Conservation (phyloP, 2,113 vertebrate species). For the Theropithecus gelada region DNA sequence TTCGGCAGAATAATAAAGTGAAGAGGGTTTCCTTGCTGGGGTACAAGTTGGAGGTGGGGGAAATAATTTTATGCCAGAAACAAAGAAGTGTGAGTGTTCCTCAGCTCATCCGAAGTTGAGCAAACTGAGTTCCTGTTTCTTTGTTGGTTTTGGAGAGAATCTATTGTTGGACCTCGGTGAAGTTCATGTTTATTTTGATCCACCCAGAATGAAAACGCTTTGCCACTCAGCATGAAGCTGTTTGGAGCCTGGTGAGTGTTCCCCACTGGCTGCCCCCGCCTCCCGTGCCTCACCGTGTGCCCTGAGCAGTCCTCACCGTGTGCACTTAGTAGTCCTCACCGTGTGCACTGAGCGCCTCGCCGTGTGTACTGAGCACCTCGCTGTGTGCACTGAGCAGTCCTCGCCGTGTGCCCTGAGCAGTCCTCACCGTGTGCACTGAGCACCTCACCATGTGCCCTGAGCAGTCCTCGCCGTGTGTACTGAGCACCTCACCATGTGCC, state of each 20-base stretch:
- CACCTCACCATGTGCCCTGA: fast-evolving
- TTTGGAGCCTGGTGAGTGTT: not conserved
- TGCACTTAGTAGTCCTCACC: no score
- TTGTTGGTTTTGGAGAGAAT: not conserved
- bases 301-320: no score
- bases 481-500: no score
- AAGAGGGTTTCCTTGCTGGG: not conserved
- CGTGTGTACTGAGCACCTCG: fast-evolving
- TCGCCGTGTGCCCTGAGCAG: no score
- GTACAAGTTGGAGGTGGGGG: not conserved
- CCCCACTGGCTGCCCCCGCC: not conserved
- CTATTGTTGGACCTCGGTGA: no score
- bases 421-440: no score
- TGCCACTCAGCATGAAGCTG: not conserved
- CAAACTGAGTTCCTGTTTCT: not conserved
- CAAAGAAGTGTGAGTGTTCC: not conserved
- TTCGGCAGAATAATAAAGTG: not conserved
- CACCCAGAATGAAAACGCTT: not conserved
- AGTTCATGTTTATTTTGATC: not conserved
- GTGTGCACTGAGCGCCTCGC: no score
- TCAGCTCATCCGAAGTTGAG: not conserved
- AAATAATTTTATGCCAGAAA: not conserved
- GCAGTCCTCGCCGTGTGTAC: no score
- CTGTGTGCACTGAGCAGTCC: no score
- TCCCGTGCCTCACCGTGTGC: not conserved